Base-by-base conservation (phyloP, 37 sponge, comb jelly and placozoan genomes). In the Axinella damicornis region DNA sequence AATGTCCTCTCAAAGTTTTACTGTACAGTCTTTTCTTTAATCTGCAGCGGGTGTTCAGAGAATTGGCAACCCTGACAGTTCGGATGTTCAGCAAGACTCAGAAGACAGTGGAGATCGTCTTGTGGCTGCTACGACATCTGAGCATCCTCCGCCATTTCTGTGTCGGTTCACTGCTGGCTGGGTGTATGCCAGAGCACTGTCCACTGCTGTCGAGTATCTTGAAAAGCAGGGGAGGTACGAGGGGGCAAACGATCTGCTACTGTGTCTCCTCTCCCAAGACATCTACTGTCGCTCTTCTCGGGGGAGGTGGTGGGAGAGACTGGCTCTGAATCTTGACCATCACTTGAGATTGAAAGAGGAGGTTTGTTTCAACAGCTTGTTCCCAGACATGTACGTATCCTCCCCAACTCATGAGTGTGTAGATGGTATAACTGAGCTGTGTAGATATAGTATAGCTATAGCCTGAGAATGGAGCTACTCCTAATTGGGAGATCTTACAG, bases 221-320 rank as follows among this genome's bases (percentile, higher is more conserved):
- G 92, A 95, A 81, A 92, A 86, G 77, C 46, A 35, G 21, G 57
- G 84, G 14, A 27, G 58, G 59, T 92, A 95, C 39, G 32, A 36
- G n/a, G 65, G 73, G 28, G 96, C 94, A 16, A 72, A 70, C 61
- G 71, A 74, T 28, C 57, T 92, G 0, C 72, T 93, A 63, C 72
- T 78, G 61, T 32, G 38, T 0, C 91, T 95, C 4, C 76, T 95
- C 22, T 65, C 62, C 11, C 89, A 90, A 57, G 15, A 17, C 0
- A 61, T 75, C 19, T 90, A 59, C 41, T 65, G 90, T 54, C 21
- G 41, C 28, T 53, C 58, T 5, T 24, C n/a, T 0, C 55, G 91
- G 33, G 90, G 93, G 24, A 60, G 38, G 12, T 92, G 93, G 96
- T 89, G 74, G 76, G 96, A 95, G 32, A 71, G 96, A 60, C 77